Conservation (phyloP, 2,888 invertebrate genomes). For the Cyclophora punctaria region DNA sequence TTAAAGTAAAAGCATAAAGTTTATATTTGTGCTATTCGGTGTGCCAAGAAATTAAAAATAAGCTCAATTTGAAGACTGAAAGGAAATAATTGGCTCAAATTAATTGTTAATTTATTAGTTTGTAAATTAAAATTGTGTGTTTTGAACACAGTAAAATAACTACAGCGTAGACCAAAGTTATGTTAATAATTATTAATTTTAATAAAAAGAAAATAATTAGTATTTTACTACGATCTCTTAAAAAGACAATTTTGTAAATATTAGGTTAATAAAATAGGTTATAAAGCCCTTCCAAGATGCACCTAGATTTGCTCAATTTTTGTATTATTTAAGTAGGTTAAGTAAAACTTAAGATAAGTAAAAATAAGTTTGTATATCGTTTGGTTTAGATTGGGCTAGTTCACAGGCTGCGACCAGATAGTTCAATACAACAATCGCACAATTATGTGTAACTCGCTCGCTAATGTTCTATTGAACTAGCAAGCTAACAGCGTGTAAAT, state of each 20-base stretch:
- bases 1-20: too few species aligned
- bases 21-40: too few species aligned
- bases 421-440: too few species aligned
- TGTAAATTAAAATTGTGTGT: conserved; percentile 19
- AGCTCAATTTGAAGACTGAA: conserved; percentile 44
- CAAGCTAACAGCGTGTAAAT: too few species aligned
- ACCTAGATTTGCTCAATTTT: conserved; percentile 62
- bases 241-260: conserved; percentile 25
- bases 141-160: conserved; percentile 21
- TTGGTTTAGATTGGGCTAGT: too few species aligned
- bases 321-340: conserved; percentile 4
- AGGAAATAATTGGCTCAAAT: conserved; percentile 42
- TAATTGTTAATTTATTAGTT: conserved; percentile 12
- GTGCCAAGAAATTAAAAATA: background rate
- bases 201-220: background rate
- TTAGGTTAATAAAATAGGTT: conserved; percentile 14
- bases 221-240: conserved; percentile 26
- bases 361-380: too few species aligned
- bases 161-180: conserved; percentile 16
- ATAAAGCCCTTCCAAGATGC: conserved; percentile 31
- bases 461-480: too few species aligned
- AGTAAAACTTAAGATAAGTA: too few species aligned
- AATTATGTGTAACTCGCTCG: too few species aligned
- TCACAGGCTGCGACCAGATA: too few species aligned
- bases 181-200: conserved; percentile 1